phyloP scores from a whole-genome alignment of 2,888 invertebrate species.

The Chrysotoxum bicinctum region DNA sequence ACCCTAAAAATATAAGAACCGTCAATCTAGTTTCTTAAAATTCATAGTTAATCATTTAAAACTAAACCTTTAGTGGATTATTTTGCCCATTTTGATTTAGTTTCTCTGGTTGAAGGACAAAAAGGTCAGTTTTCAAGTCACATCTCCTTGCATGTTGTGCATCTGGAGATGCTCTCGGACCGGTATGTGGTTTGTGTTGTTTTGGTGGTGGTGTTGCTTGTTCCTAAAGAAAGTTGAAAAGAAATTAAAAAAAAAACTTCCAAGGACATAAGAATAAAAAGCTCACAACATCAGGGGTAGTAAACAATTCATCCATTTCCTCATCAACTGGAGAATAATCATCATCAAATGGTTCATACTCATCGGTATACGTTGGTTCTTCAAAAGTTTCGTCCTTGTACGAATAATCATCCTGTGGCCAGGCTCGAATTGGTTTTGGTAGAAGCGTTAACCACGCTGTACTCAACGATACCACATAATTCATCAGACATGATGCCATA shows the following conservation, averaged over 20 bases:
- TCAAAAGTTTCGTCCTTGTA: conserved; percentile 79
- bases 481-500: conserved; percentile 78
- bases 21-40: background rate
- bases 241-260: background rate
- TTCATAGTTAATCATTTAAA: background rate
- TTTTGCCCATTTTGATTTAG: conserved; percentile 89
- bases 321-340: conserved; percentile 80
- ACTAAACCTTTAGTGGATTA: conserved; percentile 87
- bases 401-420: conserved; percentile 80
- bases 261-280: background rate
- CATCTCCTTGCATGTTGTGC: conserved; percentile 88
- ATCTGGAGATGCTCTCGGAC: conserved; percentile 82
- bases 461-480: conserved; percentile 78
- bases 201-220: conserved; percentile 79
- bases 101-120: conserved; percentile 90
- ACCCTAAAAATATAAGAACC: conserved; percentile 81
- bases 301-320: conserved; percentile 79
- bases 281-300: conserved; percentile 80
- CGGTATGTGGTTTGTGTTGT: conserved; percentile 78
- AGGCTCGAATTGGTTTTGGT: conserved; percentile 78
- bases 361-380: conserved; percentile 80
- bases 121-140: conserved; percentile 93
- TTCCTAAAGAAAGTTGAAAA: conserved; percentile 75
- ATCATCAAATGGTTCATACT: conserved; percentile 79
- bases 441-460: conserved; percentile 79